Percentiles rank a stretch among this genome's conserved stretches.
Evolutionary conservation across 1,140 invertebrate species (phyloP).

Genomic region (Cherax destructor): DNA sequence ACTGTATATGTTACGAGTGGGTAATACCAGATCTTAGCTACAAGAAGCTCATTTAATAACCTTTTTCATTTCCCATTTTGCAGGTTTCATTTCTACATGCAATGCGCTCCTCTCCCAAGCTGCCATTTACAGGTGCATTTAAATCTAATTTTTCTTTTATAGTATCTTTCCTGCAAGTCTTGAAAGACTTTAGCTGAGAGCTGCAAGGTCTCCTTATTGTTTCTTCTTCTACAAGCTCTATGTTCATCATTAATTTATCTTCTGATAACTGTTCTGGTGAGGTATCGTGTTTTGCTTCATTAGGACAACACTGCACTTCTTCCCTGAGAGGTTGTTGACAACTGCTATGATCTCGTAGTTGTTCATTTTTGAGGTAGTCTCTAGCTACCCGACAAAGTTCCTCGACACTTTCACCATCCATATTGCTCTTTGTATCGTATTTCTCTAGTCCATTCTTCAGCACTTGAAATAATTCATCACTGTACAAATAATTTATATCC

Average conservation of each 20-base stretch:
- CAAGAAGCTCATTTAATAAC: no score
- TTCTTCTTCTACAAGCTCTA: background rate
- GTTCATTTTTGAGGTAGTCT: background rate
- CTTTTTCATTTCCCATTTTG: background rate
- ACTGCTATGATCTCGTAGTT: background rate
- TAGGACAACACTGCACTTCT: constrained; percentile 12
- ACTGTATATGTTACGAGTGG: no score
- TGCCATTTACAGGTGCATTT: background rate
- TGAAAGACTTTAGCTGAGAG: background rate
- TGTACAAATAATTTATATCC: constrained; percentile 23
- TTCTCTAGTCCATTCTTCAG: background rate
- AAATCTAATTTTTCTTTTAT: background rate
- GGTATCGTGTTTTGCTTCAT: background rate
- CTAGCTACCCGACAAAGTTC: background rate
- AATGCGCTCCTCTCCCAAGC: background rate
- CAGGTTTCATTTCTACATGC: background rate
- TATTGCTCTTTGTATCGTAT: background rate
- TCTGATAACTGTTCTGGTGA: background rate
- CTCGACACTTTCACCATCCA: constrained; percentile 7
- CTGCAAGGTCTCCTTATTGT: background rate
- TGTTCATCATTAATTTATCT: background rate
- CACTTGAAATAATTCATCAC: constrained; percentile 14
- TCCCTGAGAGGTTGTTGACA: background rate
- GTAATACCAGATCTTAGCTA: no score
- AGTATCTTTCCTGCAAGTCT: background rate